Percentiles rank a stretch among this genome's conserved stretches.
These are phyloP conservation scores for Enchytraeus crypticus DNA, from an alignment of 2,888 invertebrate genomes.

Conservation along the genomic window DNA sequence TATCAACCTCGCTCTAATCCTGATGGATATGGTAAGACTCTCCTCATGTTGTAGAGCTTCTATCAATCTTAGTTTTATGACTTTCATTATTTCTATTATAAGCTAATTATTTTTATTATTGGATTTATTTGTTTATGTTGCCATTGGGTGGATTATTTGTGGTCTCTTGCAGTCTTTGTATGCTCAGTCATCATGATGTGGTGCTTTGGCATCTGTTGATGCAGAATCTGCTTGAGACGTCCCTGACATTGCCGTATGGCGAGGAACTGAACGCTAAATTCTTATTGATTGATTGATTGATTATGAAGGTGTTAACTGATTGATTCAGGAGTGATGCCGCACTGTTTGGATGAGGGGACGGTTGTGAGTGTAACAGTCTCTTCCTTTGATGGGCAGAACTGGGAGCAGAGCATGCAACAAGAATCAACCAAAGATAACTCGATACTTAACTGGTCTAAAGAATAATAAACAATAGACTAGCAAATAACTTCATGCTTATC, in stretches of 20 bases:
- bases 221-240: too few species aligned
- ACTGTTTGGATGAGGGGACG: conserved; percentile 46
- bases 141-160: neutral
- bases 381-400: conserved; percentile 46
- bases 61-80: too few species aligned
- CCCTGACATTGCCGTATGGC: too few species aligned
- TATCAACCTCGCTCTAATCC: conserved; percentile 53
- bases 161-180: too few species aligned
- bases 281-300: neutral
- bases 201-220: too few species aligned
- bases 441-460: neutral
- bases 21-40: conserved; percentile 49
- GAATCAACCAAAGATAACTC: conserved; percentile 1
- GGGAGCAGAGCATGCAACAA: conserved; percentile 33
- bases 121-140: neutral
- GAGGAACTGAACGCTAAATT: too few species aligned
- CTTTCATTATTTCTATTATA: neutral
- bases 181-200: too few species aligned
- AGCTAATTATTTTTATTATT: neutral
- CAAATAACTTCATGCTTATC: too few species aligned
- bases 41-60: neutral
- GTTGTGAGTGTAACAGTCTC: conserved; percentile 34
- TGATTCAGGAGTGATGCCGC: conserved; percentile 44
- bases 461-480: neutral
- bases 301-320: too few species aligned